Base-by-base conservation (phyloP, 1,140 invertebrate genomes). In the Chelonus insularis region DNA sequence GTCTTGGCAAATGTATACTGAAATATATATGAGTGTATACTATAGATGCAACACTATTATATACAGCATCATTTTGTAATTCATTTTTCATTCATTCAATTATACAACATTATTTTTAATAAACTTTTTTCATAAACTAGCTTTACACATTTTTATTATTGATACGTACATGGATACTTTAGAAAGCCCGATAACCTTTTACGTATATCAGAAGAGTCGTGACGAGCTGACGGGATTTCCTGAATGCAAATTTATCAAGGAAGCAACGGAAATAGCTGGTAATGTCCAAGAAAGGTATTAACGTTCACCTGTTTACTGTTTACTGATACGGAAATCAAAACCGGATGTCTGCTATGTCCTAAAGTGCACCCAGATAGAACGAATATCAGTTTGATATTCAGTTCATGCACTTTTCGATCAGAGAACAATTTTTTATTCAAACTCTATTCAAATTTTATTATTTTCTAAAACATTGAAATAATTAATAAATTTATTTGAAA, bases 281-380 rank as follows among this genome's bases (percentile, higher is more conserved):
- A 29, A 67, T 71, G 62, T 43, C 55, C 55, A 48, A 14, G 60
- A 55, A 51, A 36, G 48, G 41, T 45, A 34, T 52, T 60, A 57
- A 62, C 47, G 72, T 48, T 74, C 76, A 78, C 75, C 76, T 78
- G 76, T 78, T 77, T 65, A 43, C 76, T 78, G 75, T 78, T 77
- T 66, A 39, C 56, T 61, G 73, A 76, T 77, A 74, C 60, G 67
- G 71, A 77, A 78, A 77, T 77, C 76, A 76, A 75, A 76, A 78
- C 72, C 76, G 76, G 76, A 78, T 74, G 71, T 72, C 68, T 66
- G 67, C 20, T 62, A 56, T 59, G 64, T 68, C 48, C 57, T 43
- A 29, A 43, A 65, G 51, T 34, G 54, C 63, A 65, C 29, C 54
- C 52, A 23, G 18, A 37, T 43, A 51, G 43, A 48, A 63, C 62